These are phyloP conservation scores for Armadillidium nasatum DNA, from an alignment of 1,140 invertebrate genomes.

Conservation along the genomic window DNA sequence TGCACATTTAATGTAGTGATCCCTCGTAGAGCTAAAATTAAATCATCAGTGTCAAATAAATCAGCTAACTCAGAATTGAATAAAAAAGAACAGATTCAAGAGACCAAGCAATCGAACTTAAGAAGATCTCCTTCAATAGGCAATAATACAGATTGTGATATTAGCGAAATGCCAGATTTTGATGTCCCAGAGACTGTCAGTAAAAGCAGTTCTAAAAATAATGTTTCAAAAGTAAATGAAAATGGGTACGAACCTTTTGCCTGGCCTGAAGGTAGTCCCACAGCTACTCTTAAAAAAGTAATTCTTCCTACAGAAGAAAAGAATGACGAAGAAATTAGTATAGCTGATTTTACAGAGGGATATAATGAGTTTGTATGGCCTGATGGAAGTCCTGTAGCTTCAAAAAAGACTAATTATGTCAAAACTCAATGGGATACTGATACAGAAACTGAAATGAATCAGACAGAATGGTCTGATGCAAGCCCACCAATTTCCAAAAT, in stretches of 20 bases:
- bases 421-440: constrained; percentile 26
- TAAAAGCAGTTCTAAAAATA: constrained; percentile 23
- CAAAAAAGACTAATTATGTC: constrained; percentile 10
- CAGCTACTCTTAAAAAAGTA: neutral
- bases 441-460: constrained; percentile 26
- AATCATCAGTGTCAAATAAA: neutral
- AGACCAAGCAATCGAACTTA: neutral
- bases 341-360: neutral
- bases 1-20: constrained; percentile 26
- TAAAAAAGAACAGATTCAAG: constrained; percentile 2
- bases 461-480: constrained; percentile 24
- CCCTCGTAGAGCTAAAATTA: neutral
- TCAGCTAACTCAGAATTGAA: neutral
- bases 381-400: constrained; percentile 23
- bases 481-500: constrained; percentile 24
- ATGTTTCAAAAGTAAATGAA: constrained; percentile 10
- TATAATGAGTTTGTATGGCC: constrained; percentile 23
- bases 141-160: constrained; percentile 5
- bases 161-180: constrained; percentile 10
- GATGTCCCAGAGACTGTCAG: constrained; percentile 9
- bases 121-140: neutral
- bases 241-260: constrained; percentile 27
- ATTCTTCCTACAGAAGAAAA: neutral
- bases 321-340: neutral
- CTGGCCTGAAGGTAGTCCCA: constrained; percentile 28